phyloP scores from a whole-genome alignment of 37 sponge, comb jelly and placozoan genomes.

The Beroe ovata region DNA sequence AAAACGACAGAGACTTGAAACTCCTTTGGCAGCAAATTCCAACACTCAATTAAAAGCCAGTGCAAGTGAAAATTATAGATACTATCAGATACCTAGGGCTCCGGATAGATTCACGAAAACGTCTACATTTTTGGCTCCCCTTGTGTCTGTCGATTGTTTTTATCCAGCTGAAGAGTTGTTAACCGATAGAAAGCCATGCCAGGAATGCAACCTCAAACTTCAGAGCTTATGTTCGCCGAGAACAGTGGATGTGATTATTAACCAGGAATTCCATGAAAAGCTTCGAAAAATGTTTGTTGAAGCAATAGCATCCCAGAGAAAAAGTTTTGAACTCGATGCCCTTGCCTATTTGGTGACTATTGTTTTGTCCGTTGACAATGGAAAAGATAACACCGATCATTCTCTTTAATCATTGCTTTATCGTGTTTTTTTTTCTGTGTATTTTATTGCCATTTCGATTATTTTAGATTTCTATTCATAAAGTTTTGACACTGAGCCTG shows the following conservation, averaged over 20 bases:
- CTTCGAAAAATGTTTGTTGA: conserved; percentile 23
- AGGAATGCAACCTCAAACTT: background rate
- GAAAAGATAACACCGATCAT: background rate
- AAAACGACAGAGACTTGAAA: background rate
- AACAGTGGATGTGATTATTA: background rate
- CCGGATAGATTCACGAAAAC: background rate
- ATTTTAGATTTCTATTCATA: too few species aligned
- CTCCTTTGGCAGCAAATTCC: too few species aligned
- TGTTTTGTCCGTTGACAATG: background rate
- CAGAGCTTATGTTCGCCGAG: background rate
- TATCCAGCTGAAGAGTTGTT: background rate
- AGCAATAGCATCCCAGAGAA: background rate
- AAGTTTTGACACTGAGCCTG: too few species aligned
- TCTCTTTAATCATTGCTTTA: too few species aligned
- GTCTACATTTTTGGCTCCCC: background rate
- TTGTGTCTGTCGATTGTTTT: background rate
- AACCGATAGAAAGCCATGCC: background rate
- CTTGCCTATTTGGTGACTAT: background rate
- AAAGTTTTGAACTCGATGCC: background rate
- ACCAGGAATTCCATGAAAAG: conserved; percentile 12
- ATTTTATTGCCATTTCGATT: too few species aligned
- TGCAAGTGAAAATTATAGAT: too few species aligned
- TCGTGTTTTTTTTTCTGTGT: too few species aligned
- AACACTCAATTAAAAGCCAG: too few species aligned
- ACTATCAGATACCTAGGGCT: conserved; percentile 1